Evolutionary conservation across 2,113 vertebrate genomes (phyloP), one percentile per base, ranked within the genome.

Genomic region (Dicaeum eximium): DNA sequence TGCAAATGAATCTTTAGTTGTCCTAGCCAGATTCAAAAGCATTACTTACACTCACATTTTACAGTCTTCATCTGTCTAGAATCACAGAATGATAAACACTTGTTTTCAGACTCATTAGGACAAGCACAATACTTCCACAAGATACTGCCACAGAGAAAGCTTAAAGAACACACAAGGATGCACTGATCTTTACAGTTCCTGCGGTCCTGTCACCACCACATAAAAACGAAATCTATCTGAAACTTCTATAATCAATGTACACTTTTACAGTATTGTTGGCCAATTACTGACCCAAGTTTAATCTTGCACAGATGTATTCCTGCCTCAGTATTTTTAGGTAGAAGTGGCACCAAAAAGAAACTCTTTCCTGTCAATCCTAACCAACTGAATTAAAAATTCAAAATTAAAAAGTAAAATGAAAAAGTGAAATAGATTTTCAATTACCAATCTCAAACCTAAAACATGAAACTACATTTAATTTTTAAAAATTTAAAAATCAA

Each of bases 401-500:
- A n/a, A n/a, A n/a, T n/a, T n/a, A n/a, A n/a, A n/a, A n/a, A n/a
- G n/a, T n/a, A n/a, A n/a, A n/a, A n/a, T n/a, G n/a, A n/a, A n/a
- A 79, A 90, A 82, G 40, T 21, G 11, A 40, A 78, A 60, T 10
- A 17, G 20, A 30, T 79, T 79, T 90, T 79, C 61, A 51, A 53
- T 21, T 33, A 65, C 10, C 10, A 47, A 56, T 48, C 14, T 69
- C 44, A 85, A 87, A 50, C 4, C 7, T 44, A 81, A 66, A 92
- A 31, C 6, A 22, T 30, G 33, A 77, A 92, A 60, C 12, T 24
- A 84, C 13, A 62, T 38, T 73, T 22, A 31, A 53, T 44, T 30
- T 2, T 38, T 38, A 77, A 53, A 77, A 20, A 13, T 0, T 16
- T 5, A 0, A 20, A 30, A 24, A 25, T 2, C 12, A 10, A 27